phyloP scores from a whole-genome alignment of 2,797 vertebrate species.

The Alectoris magna region DNA sequence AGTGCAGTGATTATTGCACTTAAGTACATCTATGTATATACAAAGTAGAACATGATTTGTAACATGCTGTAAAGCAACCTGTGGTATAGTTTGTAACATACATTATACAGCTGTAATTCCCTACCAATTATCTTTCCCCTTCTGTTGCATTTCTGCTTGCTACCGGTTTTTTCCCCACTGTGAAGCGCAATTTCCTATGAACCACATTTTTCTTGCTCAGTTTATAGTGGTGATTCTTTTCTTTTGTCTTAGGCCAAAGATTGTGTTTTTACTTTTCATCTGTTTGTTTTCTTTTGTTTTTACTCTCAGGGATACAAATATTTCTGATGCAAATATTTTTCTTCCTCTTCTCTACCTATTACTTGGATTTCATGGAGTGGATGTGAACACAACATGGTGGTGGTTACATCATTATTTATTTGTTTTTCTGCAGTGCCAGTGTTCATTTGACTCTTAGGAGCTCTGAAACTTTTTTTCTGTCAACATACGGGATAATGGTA shows the following conservation, averaged over 20 bases:
- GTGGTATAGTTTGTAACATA: background rate
- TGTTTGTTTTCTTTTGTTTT: background rate
- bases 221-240: background rate
- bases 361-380: background rate
- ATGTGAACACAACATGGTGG: background rate
- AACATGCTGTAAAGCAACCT: background rate
- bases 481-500: constrained; percentile 19
- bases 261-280: background rate
- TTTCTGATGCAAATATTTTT: constrained; percentile 36
- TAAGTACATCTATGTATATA: background rate
- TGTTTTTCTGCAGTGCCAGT: constrained; percentile 8
- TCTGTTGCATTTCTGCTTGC: background rate
- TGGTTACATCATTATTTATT: background rate
- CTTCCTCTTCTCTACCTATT: constrained; percentile 18
- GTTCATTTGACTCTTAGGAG: constrained; percentile 9
- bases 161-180: background rate
- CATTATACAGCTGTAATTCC: background rate
- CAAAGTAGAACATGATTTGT: background rate
- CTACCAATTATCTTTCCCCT: background rate
- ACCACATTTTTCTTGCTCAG: background rate
- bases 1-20: background rate
- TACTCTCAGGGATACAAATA: background rate
- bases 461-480: constrained; percentile 28
- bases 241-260: background rate
- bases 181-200: background rate